phyloP scores from a whole-genome alignment of 2,797 vertebrate genomes.

The Falco concolor region DNA sequence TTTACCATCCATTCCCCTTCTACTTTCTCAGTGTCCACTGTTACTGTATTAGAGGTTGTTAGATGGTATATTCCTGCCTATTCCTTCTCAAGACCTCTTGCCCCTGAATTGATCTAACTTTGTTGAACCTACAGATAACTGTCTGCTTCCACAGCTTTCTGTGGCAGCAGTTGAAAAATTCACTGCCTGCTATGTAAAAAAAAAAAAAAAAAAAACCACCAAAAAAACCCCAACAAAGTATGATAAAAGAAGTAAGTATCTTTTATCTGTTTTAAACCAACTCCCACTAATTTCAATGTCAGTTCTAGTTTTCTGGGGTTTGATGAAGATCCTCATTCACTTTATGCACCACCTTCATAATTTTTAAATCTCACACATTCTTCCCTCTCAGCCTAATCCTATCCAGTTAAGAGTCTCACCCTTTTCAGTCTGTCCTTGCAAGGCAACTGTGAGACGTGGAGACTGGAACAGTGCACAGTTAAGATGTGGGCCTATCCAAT shows the following conservation, averaged over 20 bases:
- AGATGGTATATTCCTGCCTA: not conserved
- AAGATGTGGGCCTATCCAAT: not conserved
- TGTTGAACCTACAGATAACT: not conserved
- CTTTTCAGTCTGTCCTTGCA: not conserved
- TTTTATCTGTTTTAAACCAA: not conserved
- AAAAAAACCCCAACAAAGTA: not conserved
- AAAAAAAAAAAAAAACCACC: not conserved
- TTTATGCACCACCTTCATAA: not conserved
- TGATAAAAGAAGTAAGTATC: not conserved
- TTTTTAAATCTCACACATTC: not conserved
- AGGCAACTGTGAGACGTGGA: not conserved
- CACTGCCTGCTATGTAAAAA: not conserved
- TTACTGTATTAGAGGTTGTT: not conserved
- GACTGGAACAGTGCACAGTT: not conserved
- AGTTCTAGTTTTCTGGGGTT: not conserved
- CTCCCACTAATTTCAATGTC: not conserved
- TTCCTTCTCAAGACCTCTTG: not conserved
- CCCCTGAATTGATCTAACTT: not conserved
- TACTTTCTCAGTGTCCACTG: not conserved
- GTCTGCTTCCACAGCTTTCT: not conserved
- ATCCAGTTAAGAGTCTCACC: not conserved
- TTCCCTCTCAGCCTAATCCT: not conserved
- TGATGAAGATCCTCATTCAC: not conserved
- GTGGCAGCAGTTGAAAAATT: not conserved
- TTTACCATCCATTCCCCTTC: not conserved